These are phyloP conservation scores for Rostratula benghalensis DNA, from an alignment of 2,113 vertebrate genomes.

Conservation along the genomic window DNA sequence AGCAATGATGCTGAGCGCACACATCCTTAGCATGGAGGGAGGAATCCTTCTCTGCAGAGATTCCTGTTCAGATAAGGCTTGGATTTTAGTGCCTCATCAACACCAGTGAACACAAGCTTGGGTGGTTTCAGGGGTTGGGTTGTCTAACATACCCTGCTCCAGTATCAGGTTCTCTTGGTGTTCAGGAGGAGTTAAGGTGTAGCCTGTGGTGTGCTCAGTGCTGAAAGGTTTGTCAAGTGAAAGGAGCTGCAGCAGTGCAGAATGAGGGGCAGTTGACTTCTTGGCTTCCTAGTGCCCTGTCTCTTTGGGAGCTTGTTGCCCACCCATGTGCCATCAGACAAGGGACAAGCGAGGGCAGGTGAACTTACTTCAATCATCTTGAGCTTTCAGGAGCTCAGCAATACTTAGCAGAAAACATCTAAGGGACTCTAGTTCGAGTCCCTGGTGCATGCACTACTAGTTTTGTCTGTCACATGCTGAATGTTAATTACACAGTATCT, in stretches of 20 bases:
- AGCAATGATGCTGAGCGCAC: background rate
- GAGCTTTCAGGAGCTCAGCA: background rate
- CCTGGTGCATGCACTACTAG: rapidly evolving
- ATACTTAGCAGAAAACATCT: background rate
- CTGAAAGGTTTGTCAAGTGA: background rate
- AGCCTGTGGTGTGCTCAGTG: background rate
- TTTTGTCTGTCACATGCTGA: background rate
- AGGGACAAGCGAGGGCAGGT: background rate
- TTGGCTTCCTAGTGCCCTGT: background rate
- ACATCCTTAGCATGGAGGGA: background rate
- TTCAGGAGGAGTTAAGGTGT: background rate
- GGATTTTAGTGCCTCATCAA: background rate
- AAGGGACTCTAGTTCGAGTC: background rate
- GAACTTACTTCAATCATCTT: background rate
- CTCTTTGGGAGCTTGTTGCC: background rate
- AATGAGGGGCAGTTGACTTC: background rate
- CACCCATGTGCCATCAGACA: rapidly evolving
- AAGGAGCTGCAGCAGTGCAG: background rate
- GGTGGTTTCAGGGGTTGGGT: rapidly evolving
- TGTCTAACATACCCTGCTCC: background rate
- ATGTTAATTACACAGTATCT: background rate
- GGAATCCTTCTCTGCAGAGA: background rate
- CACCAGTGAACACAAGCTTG: background rate
- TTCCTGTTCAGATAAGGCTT: background rate
- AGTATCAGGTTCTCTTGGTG: background rate